These are phyloP conservation scores for Alosa sapidissima DNA, from an alignment of 2,797 vertebrate species.

Conservation along the genomic window DNA sequence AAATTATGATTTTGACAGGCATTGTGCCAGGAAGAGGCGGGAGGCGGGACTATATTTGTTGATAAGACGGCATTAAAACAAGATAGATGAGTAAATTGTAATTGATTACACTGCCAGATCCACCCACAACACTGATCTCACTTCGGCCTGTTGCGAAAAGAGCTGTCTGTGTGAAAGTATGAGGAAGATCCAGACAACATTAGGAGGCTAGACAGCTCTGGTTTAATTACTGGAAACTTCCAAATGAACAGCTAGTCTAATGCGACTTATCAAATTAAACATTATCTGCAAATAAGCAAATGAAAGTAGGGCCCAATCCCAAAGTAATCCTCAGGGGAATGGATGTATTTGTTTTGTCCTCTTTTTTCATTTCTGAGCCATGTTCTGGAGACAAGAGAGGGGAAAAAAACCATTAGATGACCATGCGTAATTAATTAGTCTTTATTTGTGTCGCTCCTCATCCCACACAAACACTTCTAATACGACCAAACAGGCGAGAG, in stretches of 20 bases:
- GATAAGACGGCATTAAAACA: not conserved
- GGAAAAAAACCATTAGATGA: constrained; percentile 22
- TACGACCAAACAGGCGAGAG: not conserved
- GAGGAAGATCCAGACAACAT: not conserved
- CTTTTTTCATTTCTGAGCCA: not conserved
- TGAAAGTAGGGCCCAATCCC: constrained; percentile 9
- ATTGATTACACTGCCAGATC: not conserved
- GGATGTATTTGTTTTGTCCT: constrained; percentile 16
- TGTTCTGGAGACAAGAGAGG: constrained; percentile 22
- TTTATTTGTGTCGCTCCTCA: constrained; percentile 30
- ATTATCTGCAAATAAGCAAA: constrained; percentile 9
- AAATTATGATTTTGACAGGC: not conserved
- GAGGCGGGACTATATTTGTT: not conserved
- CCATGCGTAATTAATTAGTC: constrained; percentile 25
- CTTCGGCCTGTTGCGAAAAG: not conserved
- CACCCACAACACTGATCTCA: not conserved
- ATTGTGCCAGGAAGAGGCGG: not conserved
- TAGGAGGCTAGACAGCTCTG: not conserved
- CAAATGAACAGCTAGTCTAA: constrained; percentile 40
- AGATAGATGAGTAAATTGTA: not conserved
- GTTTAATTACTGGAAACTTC: constrained; percentile 18
- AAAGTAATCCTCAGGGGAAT: constrained; percentile 32
- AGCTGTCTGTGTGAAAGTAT: not conserved
- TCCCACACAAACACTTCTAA: constrained; percentile 12
- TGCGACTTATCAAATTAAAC: constrained; percentile 40